Conservation (phyloP, 2,113 vertebrate species). For the Dinomys branickii region DNA sequence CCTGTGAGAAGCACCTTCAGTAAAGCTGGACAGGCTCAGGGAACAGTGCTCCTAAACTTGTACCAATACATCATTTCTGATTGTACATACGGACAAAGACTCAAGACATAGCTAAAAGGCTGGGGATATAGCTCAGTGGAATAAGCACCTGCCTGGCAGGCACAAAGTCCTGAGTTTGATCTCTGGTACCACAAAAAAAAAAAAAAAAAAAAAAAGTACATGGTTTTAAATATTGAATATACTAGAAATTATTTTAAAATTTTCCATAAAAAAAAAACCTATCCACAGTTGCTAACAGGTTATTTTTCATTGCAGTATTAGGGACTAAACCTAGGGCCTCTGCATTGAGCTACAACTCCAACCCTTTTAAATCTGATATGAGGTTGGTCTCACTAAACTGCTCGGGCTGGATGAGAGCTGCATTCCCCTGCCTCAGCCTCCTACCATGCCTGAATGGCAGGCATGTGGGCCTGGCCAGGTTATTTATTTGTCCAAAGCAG, state of each 20-base stretch:
- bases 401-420: neutral
- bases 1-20: neutral
- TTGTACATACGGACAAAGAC: neutral
- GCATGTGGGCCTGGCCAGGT: neutral
- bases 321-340: neutral
- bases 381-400: neutral
- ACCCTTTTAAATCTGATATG: neutral
- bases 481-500: neutral
- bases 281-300: neutral
- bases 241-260: slow-evolving; percentile 35
- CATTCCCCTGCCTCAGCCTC: neutral
- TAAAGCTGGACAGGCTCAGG: neutral
- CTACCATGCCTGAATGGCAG: neutral
- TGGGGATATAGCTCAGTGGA: too few relatives aligned
- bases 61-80: neutral
- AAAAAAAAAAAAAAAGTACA: neutral
- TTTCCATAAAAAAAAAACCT: neutral
- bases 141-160: too few relatives aligned
- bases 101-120: neutral
- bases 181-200: too few relatives aligned
- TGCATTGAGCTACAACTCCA: neutral
- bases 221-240: slow-evolving; percentile 35
- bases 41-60: neutral
- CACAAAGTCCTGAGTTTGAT: too few relatives aligned
- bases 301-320: neutral